A percentile compares a stretch with the other conserved stretches of the same genome.
Conservation (phyloP, 2,113 vertebrate species). For the Tricholaema leucomelas region DNA sequence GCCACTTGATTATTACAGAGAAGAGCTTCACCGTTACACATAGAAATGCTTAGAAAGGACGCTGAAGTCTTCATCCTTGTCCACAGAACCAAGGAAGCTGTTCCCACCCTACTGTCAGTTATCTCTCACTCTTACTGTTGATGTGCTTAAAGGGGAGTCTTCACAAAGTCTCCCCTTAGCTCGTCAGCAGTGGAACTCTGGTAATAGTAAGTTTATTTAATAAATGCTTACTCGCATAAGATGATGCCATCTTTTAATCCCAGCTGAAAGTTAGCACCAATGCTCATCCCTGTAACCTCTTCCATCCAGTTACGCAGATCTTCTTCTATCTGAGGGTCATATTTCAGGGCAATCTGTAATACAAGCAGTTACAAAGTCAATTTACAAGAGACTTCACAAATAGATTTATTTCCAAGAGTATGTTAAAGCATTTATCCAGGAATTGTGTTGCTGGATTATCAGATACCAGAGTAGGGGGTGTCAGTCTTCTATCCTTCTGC, state of each 20-base stretch:
- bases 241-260: constrained; percentile 96
- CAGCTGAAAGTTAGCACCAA: constrained; percentile 92
- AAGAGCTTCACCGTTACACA: background rate
- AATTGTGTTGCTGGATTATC: background rate
- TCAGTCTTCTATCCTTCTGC: background rate
- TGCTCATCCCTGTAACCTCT: constrained; percentile 91
- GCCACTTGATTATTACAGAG: background rate
- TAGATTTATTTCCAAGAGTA: background rate
- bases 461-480: background rate
- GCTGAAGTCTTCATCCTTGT: background rate
- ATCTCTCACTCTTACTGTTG: background rate
- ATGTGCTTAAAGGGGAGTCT: background rate
- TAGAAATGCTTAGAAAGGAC: background rate
- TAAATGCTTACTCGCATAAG: constrained; percentile 89
- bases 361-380: constrained; percentile 33
- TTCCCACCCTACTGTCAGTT: background rate
- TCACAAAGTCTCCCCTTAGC: background rate
- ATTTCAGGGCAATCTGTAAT: constrained; percentile 94
- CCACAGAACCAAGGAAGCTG: background rate
- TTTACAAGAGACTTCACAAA: background rate
- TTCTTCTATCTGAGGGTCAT: constrained; percentile 92
- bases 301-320: constrained; percentile 97
- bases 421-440: background rate
- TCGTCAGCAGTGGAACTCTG: background rate
- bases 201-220: background rate